Percentiles rank a stretch among this genome's conserved stretches.
Evolutionary conservation across 2,113 vertebrate genomes (phyloP).

Genomic region (Hyaena hyaena): DNA sequence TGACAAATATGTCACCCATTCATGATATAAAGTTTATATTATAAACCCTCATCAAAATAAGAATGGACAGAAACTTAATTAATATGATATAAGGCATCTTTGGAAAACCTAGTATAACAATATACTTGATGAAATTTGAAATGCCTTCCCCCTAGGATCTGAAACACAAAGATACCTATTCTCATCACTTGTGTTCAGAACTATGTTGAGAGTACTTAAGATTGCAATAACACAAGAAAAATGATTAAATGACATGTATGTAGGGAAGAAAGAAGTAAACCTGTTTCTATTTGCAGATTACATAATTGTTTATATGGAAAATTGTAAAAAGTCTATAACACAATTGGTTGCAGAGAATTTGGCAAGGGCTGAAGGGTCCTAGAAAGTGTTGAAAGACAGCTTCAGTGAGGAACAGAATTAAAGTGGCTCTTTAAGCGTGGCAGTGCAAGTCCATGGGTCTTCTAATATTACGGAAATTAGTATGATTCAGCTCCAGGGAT

Average conservation of each 20-base stretch:
- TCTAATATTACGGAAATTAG: not conserved
- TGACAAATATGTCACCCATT: not conserved
- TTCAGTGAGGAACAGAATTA: not conserved
- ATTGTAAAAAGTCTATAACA: not conserved
- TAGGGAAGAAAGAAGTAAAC: not conserved
- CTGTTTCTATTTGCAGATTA: not conserved
- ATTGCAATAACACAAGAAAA: constrained; percentile 32
- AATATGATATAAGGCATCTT: not conserved
- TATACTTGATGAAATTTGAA: not conserved
- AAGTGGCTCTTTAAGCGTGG: not conserved
- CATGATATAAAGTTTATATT: not conserved
- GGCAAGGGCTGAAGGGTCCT: not conserved
- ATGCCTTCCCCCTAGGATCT: not conserved
- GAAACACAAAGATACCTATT: not conserved
- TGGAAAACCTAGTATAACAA: not conserved
- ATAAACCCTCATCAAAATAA: not conserved
- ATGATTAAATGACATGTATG: not conserved
- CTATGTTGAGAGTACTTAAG: not conserved
- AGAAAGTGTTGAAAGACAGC: not conserved
- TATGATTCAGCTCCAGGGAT: not conserved
- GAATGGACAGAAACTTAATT: not conserved
- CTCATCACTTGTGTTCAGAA: not conserved
- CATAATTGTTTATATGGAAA: not conserved
- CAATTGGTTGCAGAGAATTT: not conserved
- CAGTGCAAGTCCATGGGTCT: not conserved